Conservation (phyloP, 2,113 vertebrate species). For the Patagioenas fasciata region DNA sequence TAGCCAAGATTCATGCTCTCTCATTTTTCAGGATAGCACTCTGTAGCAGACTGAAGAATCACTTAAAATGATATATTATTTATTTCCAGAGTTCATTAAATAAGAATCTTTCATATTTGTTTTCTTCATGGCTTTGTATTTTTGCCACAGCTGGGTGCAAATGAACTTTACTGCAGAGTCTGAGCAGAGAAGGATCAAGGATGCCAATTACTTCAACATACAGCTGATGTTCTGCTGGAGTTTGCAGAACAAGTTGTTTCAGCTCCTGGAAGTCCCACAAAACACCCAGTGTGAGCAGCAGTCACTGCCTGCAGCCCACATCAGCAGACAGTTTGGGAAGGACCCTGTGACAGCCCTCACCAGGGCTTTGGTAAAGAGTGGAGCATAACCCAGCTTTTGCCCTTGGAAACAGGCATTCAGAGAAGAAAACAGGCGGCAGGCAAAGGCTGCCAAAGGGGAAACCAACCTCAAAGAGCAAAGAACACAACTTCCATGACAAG, state of each 20-base stretch:
- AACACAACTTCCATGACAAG: not conserved
- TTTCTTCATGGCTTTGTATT: slow-evolving; percentile 15
- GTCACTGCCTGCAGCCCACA: not conserved
- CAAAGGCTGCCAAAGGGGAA: not conserved
- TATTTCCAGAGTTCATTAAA: slow-evolving; percentile 20
- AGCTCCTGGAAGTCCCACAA: not conserved
- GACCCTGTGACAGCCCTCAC: not conserved
- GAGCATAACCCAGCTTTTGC: not conserved
- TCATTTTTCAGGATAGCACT: not conserved
- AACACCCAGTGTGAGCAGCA: not conserved
- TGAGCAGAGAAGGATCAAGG: not conserved
- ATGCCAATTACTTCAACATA: not conserved
- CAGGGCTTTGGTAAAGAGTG: not conserved
- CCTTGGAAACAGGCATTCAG: not conserved
- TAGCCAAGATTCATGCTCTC: not conserved
- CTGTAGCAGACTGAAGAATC: not conserved
- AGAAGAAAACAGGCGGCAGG: not conserved
- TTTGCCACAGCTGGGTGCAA: slow-evolving; percentile 3
- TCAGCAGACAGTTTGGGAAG: not conserved
- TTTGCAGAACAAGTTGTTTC: not conserved
- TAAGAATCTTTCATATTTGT: not conserved
- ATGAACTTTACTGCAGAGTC: not conserved
- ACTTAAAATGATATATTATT: slow-evolving; percentile 11
- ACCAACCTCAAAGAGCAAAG: not conserved
- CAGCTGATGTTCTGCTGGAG: not conserved